A percentile compares a stretch with the other conserved stretches of the same genome.
Evolutionary conservation across 2,888 invertebrate species (phyloP).

Genomic region (Callyntrura guangdongensis): DNA sequence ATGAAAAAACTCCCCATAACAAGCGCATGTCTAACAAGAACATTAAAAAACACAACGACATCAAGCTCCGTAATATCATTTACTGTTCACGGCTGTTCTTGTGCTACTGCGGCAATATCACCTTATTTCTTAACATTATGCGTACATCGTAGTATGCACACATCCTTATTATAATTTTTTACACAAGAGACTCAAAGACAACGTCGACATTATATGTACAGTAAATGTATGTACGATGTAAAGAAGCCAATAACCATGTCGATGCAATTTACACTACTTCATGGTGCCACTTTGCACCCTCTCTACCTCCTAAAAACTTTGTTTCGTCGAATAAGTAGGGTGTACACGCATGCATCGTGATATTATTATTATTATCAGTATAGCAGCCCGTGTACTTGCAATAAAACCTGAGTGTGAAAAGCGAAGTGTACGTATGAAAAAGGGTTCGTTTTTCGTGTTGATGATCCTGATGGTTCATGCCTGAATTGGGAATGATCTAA

Average conservation of each 20-base stretch:
- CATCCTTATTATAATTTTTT: slow-evolving; percentile 32
- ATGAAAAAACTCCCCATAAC: neutral
- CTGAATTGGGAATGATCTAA: slow-evolving; percentile 76
- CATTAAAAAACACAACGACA: neutral
- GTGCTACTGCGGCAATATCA: neutral
- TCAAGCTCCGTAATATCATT: slow-evolving; percentile 26
- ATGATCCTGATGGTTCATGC: slow-evolving; percentile 52
- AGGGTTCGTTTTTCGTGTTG: slow-evolving; percentile 57
- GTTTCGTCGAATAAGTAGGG: slow-evolving; percentile 47
- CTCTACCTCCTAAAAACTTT: neutral
- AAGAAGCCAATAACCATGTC: slow-evolving; percentile 53
- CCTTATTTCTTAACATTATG: slow-evolving; percentile 10
- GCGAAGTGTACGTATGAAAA: neutral
- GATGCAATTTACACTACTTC: slow-evolving; percentile 73
- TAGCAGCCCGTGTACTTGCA: neutral
- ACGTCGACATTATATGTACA: neutral
- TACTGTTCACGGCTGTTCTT: neutral
- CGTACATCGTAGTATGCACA: neutral
- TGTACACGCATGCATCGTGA: neutral
- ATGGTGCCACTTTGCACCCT: slow-evolving; percentile 32
- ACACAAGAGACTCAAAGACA: slow-evolving; percentile 28
- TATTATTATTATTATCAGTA: slow-evolving; percentile 9
- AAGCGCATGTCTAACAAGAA: slow-evolving; percentile 10
- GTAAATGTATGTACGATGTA: neutral
- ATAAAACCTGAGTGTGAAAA: neutral